Evolutionary conservation across 2,113 vertebrate species (phyloP).

Genomic region (Phalacrocorax brasilianus): DNA sequence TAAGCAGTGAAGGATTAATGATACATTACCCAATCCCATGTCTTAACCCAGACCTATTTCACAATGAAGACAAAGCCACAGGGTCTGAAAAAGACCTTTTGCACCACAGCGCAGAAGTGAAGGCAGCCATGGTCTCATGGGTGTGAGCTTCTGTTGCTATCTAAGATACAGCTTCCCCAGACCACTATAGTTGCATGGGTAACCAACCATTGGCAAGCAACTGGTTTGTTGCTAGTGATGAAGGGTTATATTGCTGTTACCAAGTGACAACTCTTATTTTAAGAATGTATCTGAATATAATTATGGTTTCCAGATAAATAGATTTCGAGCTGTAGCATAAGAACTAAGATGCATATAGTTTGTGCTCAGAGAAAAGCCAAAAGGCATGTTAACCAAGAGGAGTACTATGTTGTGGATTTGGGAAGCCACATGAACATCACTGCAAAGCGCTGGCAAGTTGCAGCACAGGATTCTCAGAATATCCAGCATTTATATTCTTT

Average conservation of each 20-base stretch:
- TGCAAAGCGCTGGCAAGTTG: neutral
- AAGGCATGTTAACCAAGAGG: neutral
- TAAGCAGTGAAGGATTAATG: neutral
- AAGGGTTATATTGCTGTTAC: neutral
- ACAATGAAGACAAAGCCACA: rapidly evolving
- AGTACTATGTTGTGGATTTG: neutral
- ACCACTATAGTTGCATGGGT: neutral
- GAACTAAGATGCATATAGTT: neutral
- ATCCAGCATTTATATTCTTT: neutral
- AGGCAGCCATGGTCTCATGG: neutral
- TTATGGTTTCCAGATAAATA: neutral
- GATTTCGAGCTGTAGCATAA: neutral
- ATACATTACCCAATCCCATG: neutral
- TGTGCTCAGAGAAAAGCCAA: neutral
- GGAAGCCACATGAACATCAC: neutral
- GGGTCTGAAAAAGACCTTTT: neutral
- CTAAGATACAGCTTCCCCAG: neutral
- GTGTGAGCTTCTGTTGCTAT: neutral
- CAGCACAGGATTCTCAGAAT: neutral
- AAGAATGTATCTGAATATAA: neutral
- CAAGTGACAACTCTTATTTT: neutral
- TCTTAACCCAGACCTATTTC: neutral
- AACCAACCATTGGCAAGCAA: neutral
- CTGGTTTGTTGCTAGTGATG: neutral
- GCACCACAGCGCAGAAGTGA: neutral